phyloP scores from a whole-genome alignment of 2,797 vertebrate genomes.

The Dromococcyx pavoninus region DNA sequence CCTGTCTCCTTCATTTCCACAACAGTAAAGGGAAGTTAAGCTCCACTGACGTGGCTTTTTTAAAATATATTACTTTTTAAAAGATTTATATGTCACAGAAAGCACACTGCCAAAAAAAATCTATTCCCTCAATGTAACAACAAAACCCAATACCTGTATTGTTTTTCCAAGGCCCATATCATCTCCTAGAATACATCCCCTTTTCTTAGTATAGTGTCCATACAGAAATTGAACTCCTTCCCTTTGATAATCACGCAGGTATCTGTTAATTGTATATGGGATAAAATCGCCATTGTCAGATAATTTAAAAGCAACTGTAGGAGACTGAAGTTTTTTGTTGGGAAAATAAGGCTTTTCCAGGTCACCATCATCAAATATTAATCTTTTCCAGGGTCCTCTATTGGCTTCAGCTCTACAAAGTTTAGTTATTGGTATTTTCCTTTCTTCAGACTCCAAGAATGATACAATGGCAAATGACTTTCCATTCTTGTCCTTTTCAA shows the following conservation, averaged over 20 bases:
- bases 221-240: slow-evolving; percentile 90
- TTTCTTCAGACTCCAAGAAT: slow-evolving; percentile 75
- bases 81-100: neutral
- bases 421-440: slow-evolving; percentile 71
- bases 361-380: slow-evolving; percentile 76
- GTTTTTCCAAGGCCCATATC: slow-evolving; percentile 99
- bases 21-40: neutral
- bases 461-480: slow-evolving; percentile 74
- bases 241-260: slow-evolving; percentile 92
- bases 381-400: slow-evolving; percentile 63
- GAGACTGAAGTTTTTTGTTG: slow-evolving; percentile 66
- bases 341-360: slow-evolving; percentile 91
- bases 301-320: slow-evolving; percentile 78
- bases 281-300: slow-evolving; percentile 78
- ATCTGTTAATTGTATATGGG: slow-evolving; percentile 94
- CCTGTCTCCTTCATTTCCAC: neutral
- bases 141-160: slow-evolving; percentile 84
- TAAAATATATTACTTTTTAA: neutral
- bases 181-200: slow-evolving; percentile 93
- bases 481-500: slow-evolving; percentile 69
- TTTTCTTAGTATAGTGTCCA: slow-evolving; percentile 80
- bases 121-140: neutral
- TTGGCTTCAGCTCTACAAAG: slow-evolving; percentile 67
- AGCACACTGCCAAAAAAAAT: neutral
- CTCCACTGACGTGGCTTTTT: neutral